Conservation (phyloP, 1,140 invertebrate genomes). For the Bathynomus jamesi region DNA sequence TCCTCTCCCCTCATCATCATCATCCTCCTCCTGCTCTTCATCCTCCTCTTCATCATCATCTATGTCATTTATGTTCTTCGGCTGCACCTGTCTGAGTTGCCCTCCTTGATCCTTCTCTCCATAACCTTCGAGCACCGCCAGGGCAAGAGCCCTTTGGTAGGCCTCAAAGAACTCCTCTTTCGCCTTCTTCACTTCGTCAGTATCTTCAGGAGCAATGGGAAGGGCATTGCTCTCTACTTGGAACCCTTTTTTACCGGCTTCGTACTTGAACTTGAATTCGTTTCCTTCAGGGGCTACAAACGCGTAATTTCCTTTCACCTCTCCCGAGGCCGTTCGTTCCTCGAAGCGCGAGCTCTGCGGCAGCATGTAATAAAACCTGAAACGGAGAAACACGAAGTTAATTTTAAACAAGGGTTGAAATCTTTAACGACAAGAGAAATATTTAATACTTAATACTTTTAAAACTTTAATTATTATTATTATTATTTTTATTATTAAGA, state of each 20-base stretch:
- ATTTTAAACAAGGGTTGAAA: background rate
- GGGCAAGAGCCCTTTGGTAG: constrained; percentile 10
- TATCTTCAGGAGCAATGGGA: constrained; percentile 14
- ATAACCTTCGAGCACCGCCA: background rate
- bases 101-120: background rate
- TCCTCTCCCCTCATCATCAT: constrained; percentile 10
- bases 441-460: too few species aligned
- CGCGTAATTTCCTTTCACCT: constrained; percentile 42
- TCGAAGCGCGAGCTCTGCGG: constrained; percentile 13
- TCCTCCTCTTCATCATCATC: background rate
- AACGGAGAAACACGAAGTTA: background rate
- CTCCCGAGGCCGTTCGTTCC: constrained; percentile 38
- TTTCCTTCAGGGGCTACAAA: constrained; percentile 42
- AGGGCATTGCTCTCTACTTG: constrained; percentile 25
- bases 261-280: constrained; percentile 40
- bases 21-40: background rate
- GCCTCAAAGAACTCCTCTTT: constrained; percentile 15
- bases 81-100: background rate
- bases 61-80: background rate
- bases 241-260: constrained; percentile 41
- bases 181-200: constrained; percentile 12
- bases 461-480: too few species aligned
- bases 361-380: constrained; percentile 13
- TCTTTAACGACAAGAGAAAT: too few species aligned
- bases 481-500: too few species aligned